Evolutionary conservation across 2,113 vertebrate species (phyloP).

Genomic region (Desmodus rotundus): DNA sequence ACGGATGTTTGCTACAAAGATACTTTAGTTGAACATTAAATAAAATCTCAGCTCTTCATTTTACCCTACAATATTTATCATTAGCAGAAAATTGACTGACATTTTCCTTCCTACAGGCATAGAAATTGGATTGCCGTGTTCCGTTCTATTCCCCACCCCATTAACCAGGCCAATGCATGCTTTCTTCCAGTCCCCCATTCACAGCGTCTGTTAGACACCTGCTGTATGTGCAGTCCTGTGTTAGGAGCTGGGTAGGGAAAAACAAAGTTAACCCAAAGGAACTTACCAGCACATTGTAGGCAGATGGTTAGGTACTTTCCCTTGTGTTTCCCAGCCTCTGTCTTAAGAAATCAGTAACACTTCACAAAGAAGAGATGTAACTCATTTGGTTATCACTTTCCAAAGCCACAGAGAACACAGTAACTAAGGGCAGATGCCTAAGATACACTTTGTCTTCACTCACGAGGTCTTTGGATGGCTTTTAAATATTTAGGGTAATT

Average conservation of each 20-base stretch:
- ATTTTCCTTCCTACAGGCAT: not conserved
- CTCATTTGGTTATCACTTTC: constrained; percentile 29
- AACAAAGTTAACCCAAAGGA: not conserved
- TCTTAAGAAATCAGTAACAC: constrained; percentile 34
- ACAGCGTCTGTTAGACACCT: not conserved
- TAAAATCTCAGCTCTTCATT: not conserved
- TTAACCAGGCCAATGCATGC: not conserved
- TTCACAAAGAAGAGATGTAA: not conserved
- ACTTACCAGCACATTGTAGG: not conserved
- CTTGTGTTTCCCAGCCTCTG: not conserved
- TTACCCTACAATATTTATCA: not conserved
- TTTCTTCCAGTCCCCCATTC: not conserved
- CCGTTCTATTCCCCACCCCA: not conserved
- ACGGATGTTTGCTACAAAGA: not conserved
- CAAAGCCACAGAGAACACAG: not conserved
- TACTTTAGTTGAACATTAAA: not conserved
- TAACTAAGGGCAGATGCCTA: not conserved
- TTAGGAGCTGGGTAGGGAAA: not conserved
- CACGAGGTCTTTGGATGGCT: not conserved
- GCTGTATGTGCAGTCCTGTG: too few species aligned
- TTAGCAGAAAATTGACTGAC: not conserved
- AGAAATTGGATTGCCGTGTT: not conserved
- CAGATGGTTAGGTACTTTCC: not conserved
- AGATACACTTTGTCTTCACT: not conserved
- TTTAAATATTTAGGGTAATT: not conserved